phyloP scores from a whole-genome alignment of 1,140 invertebrate genomes.

The Antheraea pernyi region DNA sequence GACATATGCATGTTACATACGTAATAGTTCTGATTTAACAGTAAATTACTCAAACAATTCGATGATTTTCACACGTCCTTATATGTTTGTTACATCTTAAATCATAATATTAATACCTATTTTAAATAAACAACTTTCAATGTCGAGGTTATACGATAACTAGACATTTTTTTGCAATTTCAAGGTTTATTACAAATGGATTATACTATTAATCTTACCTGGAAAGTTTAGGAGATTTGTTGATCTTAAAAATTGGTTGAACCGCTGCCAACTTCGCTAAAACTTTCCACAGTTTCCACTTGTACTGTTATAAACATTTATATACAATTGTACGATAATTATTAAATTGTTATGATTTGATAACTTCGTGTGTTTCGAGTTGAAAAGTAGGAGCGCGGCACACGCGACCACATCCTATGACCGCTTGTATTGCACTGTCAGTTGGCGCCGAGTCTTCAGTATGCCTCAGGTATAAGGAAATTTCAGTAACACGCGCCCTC shows the following conservation, averaged over 20 bases:
- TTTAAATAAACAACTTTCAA: slow-evolving; percentile 43
- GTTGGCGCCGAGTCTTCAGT: not conserved
- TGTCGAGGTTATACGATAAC: slow-evolving; percentile 43
- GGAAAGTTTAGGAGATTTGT: not conserved
- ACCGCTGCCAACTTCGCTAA: slow-evolving; percentile 27
- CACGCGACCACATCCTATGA: slow-evolving; percentile 31
- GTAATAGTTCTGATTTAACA: not conserved
- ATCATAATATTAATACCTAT: slow-evolving; percentile 34
- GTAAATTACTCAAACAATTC: not conserved
- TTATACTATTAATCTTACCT: not conserved
- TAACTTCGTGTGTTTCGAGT: not conserved
- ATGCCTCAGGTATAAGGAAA: not conserved
- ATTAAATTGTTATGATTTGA: not conserved
- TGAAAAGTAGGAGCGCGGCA: slow-evolving; percentile 5
- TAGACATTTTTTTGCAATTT: slow-evolving; percentile 16
- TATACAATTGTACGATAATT: not conserved
- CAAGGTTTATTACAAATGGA: not conserved
- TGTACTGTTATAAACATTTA: not conserved
- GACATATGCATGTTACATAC: not conserved
- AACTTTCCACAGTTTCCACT: slow-evolving; percentile 16
- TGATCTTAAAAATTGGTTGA: slow-evolving; percentile 19
- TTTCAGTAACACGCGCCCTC: slow-evolving; percentile 6
- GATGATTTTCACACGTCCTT: not conserved
- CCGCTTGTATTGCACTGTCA: slow-evolving; percentile 31
- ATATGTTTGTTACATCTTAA: slow-evolving; percentile 9